Percentiles rank a stretch among this genome's conserved stretches.
These are phyloP conservation scores for Limnephilus marmoratus DNA, from an alignment of 2,888 invertebrate genomes.

Conservation along the genomic window DNA sequence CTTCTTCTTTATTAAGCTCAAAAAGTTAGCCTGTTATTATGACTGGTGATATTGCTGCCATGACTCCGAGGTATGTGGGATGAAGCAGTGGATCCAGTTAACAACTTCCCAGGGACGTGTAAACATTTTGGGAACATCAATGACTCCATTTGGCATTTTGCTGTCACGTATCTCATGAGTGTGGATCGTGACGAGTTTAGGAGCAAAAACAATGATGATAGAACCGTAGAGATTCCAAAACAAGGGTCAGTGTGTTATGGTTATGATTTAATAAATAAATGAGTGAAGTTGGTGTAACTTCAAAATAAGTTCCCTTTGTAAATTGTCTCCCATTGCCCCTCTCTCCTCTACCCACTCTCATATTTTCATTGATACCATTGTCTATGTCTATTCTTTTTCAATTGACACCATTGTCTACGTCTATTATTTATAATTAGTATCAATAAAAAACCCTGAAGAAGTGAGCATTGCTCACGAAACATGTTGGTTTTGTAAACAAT, in stretches of 20 bases:
- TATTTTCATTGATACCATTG: too few species aligned
- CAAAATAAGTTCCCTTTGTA: too few species aligned
- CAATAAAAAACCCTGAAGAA: too few species aligned
- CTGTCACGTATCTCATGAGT: slow-evolving; percentile 36
- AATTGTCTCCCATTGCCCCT: too few species aligned
- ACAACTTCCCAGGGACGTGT: slow-evolving; percentile 11
- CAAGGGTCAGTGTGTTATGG: background rate
- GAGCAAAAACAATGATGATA: background rate
- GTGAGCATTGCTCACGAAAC: too few species aligned
- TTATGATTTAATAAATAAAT: too few species aligned
- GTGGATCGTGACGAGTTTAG: slow-evolving; percentile 24
- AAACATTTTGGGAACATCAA: slow-evolving; percentile 34
- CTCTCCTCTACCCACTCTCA: too few species aligned
- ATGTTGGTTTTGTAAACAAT: too few species aligned
- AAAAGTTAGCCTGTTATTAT: background rate
- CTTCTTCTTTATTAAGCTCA: background rate
- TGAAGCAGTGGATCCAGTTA: slow-evolving; percentile 1
- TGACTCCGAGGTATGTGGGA: background rate
- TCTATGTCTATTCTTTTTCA: too few species aligned
- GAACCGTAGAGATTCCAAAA: background rate
- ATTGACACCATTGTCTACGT: too few species aligned
- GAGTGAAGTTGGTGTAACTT: too few species aligned
- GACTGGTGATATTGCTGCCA: background rate
- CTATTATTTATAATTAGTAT: too few species aligned
- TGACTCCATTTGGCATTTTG: slow-evolving; percentile 12